Conservation (phyloP, 1,140 invertebrate species). For the Pristionchus pacificus region DNA sequence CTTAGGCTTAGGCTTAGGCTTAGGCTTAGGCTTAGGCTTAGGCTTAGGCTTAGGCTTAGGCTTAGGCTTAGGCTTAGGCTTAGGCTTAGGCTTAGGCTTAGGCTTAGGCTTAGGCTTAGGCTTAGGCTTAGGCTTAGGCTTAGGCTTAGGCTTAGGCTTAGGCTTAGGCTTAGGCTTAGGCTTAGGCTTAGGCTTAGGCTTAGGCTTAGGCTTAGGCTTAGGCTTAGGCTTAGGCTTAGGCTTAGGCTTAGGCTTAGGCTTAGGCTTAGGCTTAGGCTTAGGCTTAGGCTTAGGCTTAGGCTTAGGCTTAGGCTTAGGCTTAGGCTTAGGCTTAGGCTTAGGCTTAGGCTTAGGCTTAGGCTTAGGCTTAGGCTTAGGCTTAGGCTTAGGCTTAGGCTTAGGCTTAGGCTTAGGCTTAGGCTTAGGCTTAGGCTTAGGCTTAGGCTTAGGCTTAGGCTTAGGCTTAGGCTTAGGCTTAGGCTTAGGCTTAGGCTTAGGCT, state of each 20-base stretch:
- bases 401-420: conserved; percentile 6
- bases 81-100: conserved; percentile 24
- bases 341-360: conserved; percentile 24
- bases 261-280: conserved; percentile 15
- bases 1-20: conserved; percentile 27
- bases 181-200: conserved; percentile 22
- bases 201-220: conserved; percentile 20
- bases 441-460: conserved; percentile 16
- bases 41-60: conserved; percentile 24
- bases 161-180: conserved; percentile 10
- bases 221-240: conserved; percentile 25
- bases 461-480: too few relatives aligned
- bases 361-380: conserved; percentile 20
- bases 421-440: neutral
- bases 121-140: conserved; percentile 29
- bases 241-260: conserved; percentile 25
- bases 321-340: conserved; percentile 1
- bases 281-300: conserved; percentile 16
- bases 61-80: conserved; percentile 21
- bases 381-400: conserved; percentile 10
- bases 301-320: conserved; percentile 6
- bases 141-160: conserved; percentile 26
- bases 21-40: conserved; percentile 14
- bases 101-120: conserved; percentile 28
- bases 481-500: too few relatives aligned